phyloP scores from a whole-genome alignment of 1,140 invertebrate species.

The Drosophila mayri region DNA sequence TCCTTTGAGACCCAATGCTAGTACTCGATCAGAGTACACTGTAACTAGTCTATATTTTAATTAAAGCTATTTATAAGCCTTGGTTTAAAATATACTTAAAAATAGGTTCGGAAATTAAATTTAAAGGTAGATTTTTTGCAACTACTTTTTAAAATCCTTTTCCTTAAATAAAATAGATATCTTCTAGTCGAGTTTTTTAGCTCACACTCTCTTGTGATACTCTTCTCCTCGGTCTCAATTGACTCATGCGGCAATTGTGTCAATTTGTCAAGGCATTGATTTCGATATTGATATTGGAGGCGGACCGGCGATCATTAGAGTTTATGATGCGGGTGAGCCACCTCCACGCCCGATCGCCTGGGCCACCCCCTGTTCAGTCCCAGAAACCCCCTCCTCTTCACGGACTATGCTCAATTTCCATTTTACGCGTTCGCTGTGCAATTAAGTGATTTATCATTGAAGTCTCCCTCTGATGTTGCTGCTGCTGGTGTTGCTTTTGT shows the following conservation, averaged over 20 bases:
- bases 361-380: constrained; percentile 9
- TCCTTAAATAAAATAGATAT: not conserved
- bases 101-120: no score
- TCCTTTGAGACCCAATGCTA: constrained; percentile 5
- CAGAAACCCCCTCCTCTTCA: not conserved
- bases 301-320: constrained; percentile 66
- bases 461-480: constrained; percentile 62
- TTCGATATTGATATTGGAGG: constrained; percentile 66
- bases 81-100: not conserved
- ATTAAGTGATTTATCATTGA: constrained; percentile 83
- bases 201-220: not conserved
- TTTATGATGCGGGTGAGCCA: constrained; percentile 72
- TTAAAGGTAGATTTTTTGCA: no score
- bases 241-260: constrained; percentile 81
- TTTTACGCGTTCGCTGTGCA: constrained; percentile 78
- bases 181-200: not conserved
- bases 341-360: not conserved
- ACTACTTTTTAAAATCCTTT: no score
- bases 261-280: constrained; percentile 78
- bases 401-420: constrained; percentile 78
- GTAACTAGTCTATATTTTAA: not conserved
- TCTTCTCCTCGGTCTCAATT: constrained; percentile 58
- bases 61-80: not conserved
- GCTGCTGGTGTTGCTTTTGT: constrained; percentile 22
- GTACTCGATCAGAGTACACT: not conserved